A percentile compares a stretch with the other conserved stretches of the same genome.
These are phyloP conservation scores for Pelusios castaneus DNA, from an alignment of 2,113 vertebrate species.

Conservation along the genomic window DNA sequence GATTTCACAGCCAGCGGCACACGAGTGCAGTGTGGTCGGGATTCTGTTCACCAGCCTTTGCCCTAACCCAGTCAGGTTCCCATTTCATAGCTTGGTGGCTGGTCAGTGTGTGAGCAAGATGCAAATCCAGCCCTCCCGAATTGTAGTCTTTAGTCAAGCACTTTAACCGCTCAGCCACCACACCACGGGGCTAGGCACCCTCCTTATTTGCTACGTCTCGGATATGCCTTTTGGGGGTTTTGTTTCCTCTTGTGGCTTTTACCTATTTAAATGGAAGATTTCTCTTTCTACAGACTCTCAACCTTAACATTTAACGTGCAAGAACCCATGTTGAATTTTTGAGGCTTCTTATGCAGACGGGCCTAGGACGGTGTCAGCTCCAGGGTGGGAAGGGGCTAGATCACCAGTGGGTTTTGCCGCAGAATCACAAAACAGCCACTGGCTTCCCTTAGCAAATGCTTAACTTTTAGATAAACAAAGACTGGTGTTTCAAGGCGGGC, in stretches of 20 bases:
- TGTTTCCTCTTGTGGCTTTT: neutral
- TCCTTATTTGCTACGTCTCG: neutral
- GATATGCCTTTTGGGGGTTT: fast-evolving
- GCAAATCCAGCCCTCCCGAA: neutral
- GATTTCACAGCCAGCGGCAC: neutral
- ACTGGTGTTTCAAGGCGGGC: neutral
- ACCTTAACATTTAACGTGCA: fast-evolving
- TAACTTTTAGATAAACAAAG: fast-evolving
- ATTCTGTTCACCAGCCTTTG: neutral
- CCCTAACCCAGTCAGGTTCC: neutral
- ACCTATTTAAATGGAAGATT: fast-evolving
- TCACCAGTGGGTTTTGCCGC: neutral
- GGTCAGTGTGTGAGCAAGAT: neutral
- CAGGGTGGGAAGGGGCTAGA: fast-evolving
- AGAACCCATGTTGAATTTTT: neutral
- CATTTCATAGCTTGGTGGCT: neutral
- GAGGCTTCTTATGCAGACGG: neutral
- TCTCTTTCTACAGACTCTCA: fast-evolving
- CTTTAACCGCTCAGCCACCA: neutral
- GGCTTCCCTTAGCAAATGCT: neutral
- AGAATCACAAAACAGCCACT: fast-evolving
- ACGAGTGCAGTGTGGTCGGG: neutral
- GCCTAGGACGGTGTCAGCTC: fast-evolving
- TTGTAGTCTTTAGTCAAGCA: neutral
- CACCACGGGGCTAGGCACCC: neutral